A percentile compares a stretch with the other conserved stretches of the same genome.
These are phyloP conservation scores for Saturnia japonica DNA, from an alignment of 2,888 invertebrate species.

Conservation along the genomic window DNA sequence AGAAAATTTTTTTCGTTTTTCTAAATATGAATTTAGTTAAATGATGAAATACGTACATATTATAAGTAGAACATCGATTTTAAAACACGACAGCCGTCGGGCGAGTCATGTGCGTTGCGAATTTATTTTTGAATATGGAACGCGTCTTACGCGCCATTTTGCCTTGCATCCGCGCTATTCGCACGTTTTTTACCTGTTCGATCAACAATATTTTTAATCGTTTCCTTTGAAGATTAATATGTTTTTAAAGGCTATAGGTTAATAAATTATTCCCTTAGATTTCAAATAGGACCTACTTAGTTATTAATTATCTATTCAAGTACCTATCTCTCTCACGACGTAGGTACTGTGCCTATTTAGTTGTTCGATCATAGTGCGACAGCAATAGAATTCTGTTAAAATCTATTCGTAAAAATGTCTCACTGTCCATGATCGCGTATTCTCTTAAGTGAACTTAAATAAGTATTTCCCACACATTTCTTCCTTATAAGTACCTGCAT, in stretches of 20 bases:
- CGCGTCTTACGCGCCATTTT: conserved; percentile 78
- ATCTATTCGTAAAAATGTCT: no score
- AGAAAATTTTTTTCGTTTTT: no score
- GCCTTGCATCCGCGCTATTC: conserved; percentile 66
- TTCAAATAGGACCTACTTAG: no score
- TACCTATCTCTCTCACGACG: no score
- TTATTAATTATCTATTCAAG: no score
- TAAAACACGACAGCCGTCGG: conserved; percentile 69
- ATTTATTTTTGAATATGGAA: conserved; percentile 82
- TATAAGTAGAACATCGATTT: conserved; percentile 58
- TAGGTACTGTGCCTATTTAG: no score
- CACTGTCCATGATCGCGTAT: no score
- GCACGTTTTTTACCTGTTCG: conserved; percentile 58
- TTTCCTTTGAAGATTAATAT: not conserved
- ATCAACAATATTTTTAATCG: not conserved
- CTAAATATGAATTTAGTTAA: conserved; percentile 39
- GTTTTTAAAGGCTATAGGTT: not conserved
- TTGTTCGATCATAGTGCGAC: no score
- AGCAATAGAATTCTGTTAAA: no score
- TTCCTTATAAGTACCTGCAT: no score
- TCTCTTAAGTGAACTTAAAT: no score
- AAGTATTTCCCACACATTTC: no score
- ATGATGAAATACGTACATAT: conserved; percentile 39
- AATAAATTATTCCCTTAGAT: not conserved
- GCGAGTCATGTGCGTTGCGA: conserved; percentile 63